Percentiles rank a stretch among this genome's conserved stretches.
Evolutionary conservation across 2,113 vertebrate species (phyloP).

Genomic region (Pedetes capensis): DNA sequence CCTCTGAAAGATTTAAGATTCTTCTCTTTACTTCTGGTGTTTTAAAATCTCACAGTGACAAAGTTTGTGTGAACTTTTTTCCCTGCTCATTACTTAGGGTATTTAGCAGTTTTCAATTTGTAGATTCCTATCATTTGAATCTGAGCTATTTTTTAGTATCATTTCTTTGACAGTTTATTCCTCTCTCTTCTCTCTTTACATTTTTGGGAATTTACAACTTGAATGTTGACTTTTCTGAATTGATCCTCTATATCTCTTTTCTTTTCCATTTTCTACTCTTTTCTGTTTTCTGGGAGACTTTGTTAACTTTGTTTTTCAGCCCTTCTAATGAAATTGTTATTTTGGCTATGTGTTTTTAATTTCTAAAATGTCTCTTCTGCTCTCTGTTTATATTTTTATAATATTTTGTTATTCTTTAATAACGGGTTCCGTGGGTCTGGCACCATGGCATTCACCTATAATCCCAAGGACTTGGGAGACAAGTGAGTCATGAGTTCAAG

Average conservation of each 20-base stretch:
- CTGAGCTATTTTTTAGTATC: not conserved
- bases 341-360: not conserved
- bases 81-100: not conserved
- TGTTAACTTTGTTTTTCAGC: not conserved
- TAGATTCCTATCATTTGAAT: not conserved
- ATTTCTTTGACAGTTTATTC: not conserved
- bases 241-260: not conserved
- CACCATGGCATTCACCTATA: too few relatives aligned
- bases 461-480: too few relatives aligned
- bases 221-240: not conserved
- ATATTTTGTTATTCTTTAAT: not conserved
- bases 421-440: too few relatives aligned
- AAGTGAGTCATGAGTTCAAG: too few relatives aligned
- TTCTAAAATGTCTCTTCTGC: not conserved
- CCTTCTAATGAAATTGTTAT: not conserved
- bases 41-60: not conserved
- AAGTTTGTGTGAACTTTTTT: not conserved
- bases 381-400: not conserved
- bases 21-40: not conserved
- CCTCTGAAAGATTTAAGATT: not conserved
- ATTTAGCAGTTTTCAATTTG: not conserved
- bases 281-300: not conserved
- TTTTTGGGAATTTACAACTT: conserved; percentile 3
- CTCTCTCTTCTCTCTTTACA: not conserved
- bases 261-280: not conserved